These are phyloP conservation scores for Malurus elegans DNA, from an alignment of 2,113 vertebrate species.

Conservation along the genomic window DNA sequence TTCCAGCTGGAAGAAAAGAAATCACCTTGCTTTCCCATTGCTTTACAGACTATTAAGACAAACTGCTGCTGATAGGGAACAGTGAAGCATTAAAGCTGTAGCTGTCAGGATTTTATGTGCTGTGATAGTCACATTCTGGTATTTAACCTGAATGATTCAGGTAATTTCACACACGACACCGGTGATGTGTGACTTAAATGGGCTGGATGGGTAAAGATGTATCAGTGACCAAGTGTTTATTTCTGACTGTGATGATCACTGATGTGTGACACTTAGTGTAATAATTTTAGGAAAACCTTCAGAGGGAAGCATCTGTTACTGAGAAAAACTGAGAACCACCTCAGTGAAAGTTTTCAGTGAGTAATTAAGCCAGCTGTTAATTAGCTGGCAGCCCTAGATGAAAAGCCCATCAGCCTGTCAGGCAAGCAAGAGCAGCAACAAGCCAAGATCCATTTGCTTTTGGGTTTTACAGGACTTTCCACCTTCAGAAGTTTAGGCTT, in stretches of 20 bases:
- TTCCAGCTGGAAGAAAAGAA: slow-evolving; percentile 77
- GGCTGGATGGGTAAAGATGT: not conserved
- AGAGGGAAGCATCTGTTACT: not conserved
- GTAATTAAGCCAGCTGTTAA: not conserved
- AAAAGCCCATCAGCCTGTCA: not conserved
- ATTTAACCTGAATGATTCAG: not conserved
- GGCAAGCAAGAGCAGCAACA: not conserved
- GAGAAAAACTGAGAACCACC: not conserved
- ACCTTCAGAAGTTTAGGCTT: not conserved
- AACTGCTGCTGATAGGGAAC: not conserved
- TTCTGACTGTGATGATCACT: not conserved
- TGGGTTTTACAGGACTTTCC: not conserved
- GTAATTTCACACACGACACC: not conserved
- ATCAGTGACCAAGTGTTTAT: not conserved
- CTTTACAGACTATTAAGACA: not conserved
- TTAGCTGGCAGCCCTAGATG: not conserved
- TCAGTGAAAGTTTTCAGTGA: not conserved
- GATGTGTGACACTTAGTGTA: not conserved
- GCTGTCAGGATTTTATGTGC: rapidly evolving
- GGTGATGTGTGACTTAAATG: not conserved
- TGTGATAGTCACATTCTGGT: not conserved
- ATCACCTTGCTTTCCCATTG: not conserved
- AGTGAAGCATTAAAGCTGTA: not conserved
- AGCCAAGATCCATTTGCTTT: not conserved
- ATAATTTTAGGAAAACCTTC: not conserved